phyloP scores from a whole-genome alignment of 2,888 invertebrate species.

The Drosophila mimica region DNA sequence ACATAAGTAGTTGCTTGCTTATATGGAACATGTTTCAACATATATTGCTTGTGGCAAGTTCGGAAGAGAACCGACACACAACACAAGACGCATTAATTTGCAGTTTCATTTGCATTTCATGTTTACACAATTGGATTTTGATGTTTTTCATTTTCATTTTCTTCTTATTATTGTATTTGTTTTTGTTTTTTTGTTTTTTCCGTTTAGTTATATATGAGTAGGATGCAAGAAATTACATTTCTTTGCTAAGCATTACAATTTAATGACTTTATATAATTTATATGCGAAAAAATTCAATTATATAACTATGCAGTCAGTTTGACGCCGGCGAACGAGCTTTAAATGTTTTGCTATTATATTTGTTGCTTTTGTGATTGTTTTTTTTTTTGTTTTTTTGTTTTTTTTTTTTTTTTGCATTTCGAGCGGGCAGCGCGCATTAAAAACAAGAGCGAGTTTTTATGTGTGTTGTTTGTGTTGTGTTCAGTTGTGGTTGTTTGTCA shows the following conservation, averaged over 20 bases:
- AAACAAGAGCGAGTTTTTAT: slow-evolving; percentile 28
- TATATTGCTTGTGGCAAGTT: slow-evolving; percentile 15
- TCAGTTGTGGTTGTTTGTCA: slow-evolving; percentile 1
- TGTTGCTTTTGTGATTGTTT: slow-evolving; percentile 20
- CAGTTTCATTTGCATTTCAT: slow-evolving; percentile 9
- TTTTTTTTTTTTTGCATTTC: slow-evolving; percentile 13
- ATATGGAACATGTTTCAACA: slow-evolving; percentile 49
- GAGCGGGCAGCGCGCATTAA: slow-evolving; percentile 31
- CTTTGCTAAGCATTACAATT: slow-evolving; percentile 56
- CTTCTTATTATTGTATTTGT: neutral
- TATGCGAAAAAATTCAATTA: slow-evolving; percentile 29
- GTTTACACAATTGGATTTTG: slow-evolving; percentile 16
- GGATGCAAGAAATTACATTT: slow-evolving; percentile 74
- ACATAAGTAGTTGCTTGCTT: slow-evolving; percentile 48
- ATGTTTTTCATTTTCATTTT: slow-evolving; percentile 5
- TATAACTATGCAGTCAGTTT: slow-evolving; percentile 57
- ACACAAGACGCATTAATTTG: slow-evolving; percentile 27
- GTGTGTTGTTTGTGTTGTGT: slow-evolving; percentile 16
- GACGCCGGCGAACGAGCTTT: slow-evolving; percentile 35
- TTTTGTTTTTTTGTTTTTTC: slow-evolving; percentile 2
- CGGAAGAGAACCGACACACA: slow-evolving; percentile 8
- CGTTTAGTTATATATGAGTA: slow-evolving; percentile 40
- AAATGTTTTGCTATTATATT: slow-evolving; percentile 14
- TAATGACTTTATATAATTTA: slow-evolving; percentile 54
- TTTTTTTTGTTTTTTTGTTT: slow-evolving; percentile 1